Evolutionary conservation across 2,888 invertebrate species (phyloP), one percentile per base, ranked within the genome.

Genomic region (Nasonovia ribisnigri): DNA sequence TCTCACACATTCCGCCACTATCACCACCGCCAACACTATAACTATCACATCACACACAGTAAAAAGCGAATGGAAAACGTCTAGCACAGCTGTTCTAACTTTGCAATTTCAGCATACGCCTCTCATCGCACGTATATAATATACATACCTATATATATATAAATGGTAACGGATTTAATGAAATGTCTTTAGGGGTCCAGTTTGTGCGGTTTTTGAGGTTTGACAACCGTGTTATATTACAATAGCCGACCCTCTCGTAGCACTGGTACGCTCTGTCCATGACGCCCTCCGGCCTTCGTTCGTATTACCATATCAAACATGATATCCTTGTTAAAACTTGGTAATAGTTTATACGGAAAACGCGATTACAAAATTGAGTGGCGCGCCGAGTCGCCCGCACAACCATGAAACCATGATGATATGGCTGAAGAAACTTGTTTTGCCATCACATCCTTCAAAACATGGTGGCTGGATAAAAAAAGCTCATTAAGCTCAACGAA

Each of bases 181-280:
- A 92, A 92, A 92, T 92, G 67, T 92, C 87, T 88, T 88, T 67
- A 29, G 48, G 88, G 92, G 67, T 87, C 87, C 87, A 57, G 57
- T 57, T 57, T 54, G 87, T 92, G 92, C 60, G 92, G 92, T 92
- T 92, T 92, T 92, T 51, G 92, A 92, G 92, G 92, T 92, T 92
- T 92, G 88, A 92, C 92, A 88, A 88, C 88, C 67, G 92, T 88
- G 88, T 92, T 92, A 86, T 60, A 87, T 88, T 77, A 92, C 92
- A 92, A 92, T 77, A 42, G 92, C 67, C 67, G 67, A 92, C 92
- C 88, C 92, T 88, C 87, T 46, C 48, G 6, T 26, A 13, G 36
- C 46, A 3, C 60, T 13, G 0, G n/a, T 43, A 42, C 24, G 26
- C 87, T 48, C 84, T 42, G 91, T 48, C 57, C 86, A 20, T 77